Evolutionary conservation across 2,888 invertebrate species (phyloP), one percentile per base, ranked within the genome.

Genomic region (Agrotis exclamationis): DNA sequence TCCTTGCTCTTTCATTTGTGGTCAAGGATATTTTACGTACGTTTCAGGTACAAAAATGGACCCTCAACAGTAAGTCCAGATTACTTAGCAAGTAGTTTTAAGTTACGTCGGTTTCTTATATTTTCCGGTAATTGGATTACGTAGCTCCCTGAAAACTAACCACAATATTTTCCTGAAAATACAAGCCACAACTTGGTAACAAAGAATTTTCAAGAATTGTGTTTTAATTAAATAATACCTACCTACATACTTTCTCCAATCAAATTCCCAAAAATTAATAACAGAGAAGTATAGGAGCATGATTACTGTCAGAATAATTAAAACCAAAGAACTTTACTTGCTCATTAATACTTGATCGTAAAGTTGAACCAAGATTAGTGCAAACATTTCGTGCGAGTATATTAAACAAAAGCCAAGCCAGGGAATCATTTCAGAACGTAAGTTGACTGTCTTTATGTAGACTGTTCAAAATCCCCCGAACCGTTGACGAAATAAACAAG

Each of bases 1-100:
- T 28, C 22, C 53, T 69, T 59, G 68, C 63, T 66, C 72, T 77
- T 53, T 69, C 70, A 82, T 74, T 79, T 57, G 54, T 54, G 50
- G 62, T 62, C 67, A 64, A 82, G 22, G 13, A 51, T 54, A 79
- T 74, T 79, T 56, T 67, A 54, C 79, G 24, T 56, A 54, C 44
- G 18, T 39, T 54, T 5, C 28, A 20, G 14, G 57, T 45, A 57
- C 22, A 47, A 79, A 16, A 45, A 20, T 24, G 75, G 16, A 39
- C 24, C 39, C 33, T 50, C n/a, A 7, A 20, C 22, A 60, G n/a
- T 44, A 24, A 54, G 16, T 16, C n/a, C 48, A 53, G 57, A 73
- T 79, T 75, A 65, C 65, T 54, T 2, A 24, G 14, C 24, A n/a
- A 56, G 47, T 48, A 73, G 50, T 33, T 33, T 33, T 33, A 33